A percentile compares a stretch with the other conserved stretches of the same genome.
Conservation (phyloP, 2,797 vertebrate genomes). For the Margarornis squamiger region DNA sequence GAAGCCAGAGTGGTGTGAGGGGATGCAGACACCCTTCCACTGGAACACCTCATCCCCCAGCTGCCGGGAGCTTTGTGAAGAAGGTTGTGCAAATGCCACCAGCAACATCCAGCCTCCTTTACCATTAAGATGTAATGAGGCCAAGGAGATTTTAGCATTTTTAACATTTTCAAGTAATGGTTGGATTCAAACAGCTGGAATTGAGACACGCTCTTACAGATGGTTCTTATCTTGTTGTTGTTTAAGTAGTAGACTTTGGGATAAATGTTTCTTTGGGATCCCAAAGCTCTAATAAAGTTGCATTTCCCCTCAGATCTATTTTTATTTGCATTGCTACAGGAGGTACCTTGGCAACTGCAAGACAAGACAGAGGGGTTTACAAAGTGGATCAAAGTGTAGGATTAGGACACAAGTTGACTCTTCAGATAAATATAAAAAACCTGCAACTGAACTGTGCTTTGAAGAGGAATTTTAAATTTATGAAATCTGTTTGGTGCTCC, state of each 20-base stretch:
- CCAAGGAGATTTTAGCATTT: not conserved
- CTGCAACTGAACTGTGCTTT: slow-evolving; percentile 4
- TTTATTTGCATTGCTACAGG: slow-evolving; percentile 3
- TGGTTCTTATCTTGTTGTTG: not conserved
- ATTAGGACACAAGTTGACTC: not conserved
- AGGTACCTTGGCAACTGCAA: not conserved
- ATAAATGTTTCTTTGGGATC: not conserved
- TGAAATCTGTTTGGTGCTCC: not conserved
- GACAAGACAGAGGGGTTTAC: not conserved
- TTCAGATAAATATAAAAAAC: not conserved
- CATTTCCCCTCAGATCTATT: not conserved
- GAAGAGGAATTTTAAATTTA: not conserved
- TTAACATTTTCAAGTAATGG: not conserved
- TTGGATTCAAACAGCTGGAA: not conserved
- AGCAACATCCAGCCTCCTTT: not conserved
- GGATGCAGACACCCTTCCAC: not conserved
- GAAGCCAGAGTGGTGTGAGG: not conserved
- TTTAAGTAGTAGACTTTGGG: not conserved
- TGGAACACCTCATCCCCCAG: not conserved
- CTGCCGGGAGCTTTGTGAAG: slow-evolving; percentile 9
- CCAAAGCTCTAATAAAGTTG: not conserved
- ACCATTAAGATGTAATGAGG: not conserved
- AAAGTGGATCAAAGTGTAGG: not conserved
- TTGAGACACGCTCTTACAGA: not conserved
- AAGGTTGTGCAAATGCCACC: not conserved